Evolutionary conservation across 2,797 vertebrate genomes (phyloP), one percentile per base, ranked within the genome.

Genomic region (Alfaro cultratus): DNA sequence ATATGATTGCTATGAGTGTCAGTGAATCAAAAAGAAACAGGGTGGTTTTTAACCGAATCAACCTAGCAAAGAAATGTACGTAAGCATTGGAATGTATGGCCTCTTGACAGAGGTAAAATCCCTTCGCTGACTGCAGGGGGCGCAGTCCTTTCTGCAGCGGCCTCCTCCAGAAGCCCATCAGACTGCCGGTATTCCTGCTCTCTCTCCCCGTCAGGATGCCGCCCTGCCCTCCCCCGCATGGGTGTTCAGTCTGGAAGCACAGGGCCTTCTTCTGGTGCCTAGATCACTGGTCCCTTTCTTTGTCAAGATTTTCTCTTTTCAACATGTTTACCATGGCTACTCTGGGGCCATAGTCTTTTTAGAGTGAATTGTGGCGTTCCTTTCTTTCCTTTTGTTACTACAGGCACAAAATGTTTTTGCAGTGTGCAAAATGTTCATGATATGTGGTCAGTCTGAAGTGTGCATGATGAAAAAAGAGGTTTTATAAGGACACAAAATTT

Each of bases 371-470:
- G 94, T 83, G 84, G 89, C 51, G 80, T 91, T 83, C 41, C 51
- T 85, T 70, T 91, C 88, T 84, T 87, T 86, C 79, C 80, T 82
- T 92, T 92, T 92, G 94, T 94, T 95, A 88, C 81, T 82, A 87
- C 90, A 87, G 89, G 89, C 93, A 94, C 93, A 94, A 93, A 84
- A 91, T 90, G 89, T 94, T 94, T 94, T 92, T 92, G 89, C 75
- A 79, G 89, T 84, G 91, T 86, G 93, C 88, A 92, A 92, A 90
- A 93, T 91, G 92, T 93, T 96, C 96, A 91, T 91, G 90, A 86
- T 96, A 87, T 95, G 95, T 97, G 95, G 97, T 95, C 94, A 83
- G 88, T 94, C 91, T 94, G 93, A 92, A 95, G 94, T 96, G 96
- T 96, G 96, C 97, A 97, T 97, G 97, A 95, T 95, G 95, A 94